These are phyloP conservation scores for Sweltsa coloradensis DNA, from an alignment of 1,140 invertebrate genomes.

Conservation along the genomic window DNA sequence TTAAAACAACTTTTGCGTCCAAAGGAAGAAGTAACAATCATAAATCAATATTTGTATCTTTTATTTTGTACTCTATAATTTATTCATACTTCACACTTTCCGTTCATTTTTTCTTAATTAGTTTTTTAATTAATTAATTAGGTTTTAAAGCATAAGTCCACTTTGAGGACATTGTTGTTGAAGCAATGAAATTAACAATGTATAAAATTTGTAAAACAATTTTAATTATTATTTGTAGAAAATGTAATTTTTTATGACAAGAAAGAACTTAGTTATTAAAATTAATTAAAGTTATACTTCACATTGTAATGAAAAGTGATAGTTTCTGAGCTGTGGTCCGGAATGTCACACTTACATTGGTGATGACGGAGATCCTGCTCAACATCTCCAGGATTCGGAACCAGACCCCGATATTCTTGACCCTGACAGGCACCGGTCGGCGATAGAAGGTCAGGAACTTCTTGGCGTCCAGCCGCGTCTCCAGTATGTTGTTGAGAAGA, in stretches of 20 bases:
- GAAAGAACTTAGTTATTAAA: not conserved
- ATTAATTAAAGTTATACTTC: not conserved
- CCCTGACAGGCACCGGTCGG: conserved; percentile 71
- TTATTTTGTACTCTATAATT: too few species aligned
- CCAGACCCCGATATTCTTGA: conserved; percentile 85
- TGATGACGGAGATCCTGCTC: conserved; percentile 81
- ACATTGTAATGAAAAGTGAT: not conserved
- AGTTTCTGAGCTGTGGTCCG: too few species aligned
- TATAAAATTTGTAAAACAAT: not conserved
- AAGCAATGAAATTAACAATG: not conserved
- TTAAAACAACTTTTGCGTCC: too few species aligned
- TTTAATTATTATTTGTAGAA: not conserved
- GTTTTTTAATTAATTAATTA: too few species aligned
- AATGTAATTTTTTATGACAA: not conserved
- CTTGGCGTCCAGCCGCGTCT: conserved; percentile 78
- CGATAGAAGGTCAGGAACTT: conserved; percentile 76
- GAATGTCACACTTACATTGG: conserved; percentile 60
- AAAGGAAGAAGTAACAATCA: too few species aligned
- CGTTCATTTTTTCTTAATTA: too few species aligned
- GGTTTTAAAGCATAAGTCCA: too few species aligned
- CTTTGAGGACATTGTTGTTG: not conserved
- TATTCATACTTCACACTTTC: too few species aligned
- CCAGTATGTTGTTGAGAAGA: conserved; percentile 75
- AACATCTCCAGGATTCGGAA: conserved; percentile 81
- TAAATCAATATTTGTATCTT: too few species aligned